A percentile compares a stretch with the other conserved stretches of the same genome.
Conservation (phyloP, 2,888 invertebrate genomes). For the Pristionchus maxplancki region DNA sequence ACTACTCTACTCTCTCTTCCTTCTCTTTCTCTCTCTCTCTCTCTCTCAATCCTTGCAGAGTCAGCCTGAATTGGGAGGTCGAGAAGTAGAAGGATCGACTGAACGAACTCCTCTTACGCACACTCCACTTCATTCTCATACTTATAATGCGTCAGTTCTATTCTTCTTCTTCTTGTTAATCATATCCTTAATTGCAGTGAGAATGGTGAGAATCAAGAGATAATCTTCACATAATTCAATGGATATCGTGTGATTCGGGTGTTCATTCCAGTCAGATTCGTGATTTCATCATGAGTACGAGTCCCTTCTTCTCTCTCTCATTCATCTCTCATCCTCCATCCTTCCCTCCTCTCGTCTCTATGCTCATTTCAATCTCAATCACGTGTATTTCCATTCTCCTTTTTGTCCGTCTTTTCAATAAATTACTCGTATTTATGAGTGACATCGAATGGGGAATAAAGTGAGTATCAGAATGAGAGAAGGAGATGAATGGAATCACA, state of each 20-base stretch:
- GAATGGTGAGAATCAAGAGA: neutral
- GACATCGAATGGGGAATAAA: constrained; percentile 6
- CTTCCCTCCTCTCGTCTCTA: neutral
- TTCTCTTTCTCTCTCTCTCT: neutral
- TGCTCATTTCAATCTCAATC: constrained; percentile 19
- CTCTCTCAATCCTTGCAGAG: neutral
- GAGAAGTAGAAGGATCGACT: neutral
- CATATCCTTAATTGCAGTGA: neutral
- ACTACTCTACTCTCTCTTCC: neutral
- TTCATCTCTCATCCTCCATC: neutral
- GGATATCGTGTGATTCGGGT: neutral
- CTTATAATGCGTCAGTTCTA: neutral
- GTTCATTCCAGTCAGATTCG: neutral
- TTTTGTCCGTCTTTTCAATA: neutral
- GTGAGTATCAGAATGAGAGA: constrained; percentile 10
- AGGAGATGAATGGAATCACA: neutral
- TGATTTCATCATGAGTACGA: neutral
- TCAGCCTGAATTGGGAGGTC: constrained; percentile 4
- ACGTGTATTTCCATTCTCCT: constrained; percentile 21
- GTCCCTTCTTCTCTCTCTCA: neutral
- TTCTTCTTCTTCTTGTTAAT: neutral
- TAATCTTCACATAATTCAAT: constrained; percentile 29
- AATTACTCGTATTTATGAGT: constrained; percentile 24
- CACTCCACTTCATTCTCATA: constrained; percentile 2
- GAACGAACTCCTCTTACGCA: constrained; percentile 1